phyloP scores from a whole-genome alignment of 2,113 vertebrate species.

The Pelecanus crispus region DNA sequence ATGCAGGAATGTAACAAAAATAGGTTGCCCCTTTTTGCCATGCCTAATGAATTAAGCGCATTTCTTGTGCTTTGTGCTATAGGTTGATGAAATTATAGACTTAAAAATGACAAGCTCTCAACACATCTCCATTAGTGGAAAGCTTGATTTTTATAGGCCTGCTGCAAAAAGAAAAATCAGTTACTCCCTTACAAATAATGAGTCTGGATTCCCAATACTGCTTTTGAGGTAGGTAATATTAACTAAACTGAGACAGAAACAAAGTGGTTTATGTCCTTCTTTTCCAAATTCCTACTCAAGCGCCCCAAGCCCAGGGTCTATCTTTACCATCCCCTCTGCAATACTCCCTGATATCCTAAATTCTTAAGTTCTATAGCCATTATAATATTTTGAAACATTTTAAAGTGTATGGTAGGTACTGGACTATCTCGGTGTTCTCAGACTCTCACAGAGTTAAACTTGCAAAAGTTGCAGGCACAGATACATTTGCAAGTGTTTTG shows the following conservation, averaged over 20 bases:
- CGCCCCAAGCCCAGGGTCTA: too few species aligned
- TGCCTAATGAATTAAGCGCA: neutral
- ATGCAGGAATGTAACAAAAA: neutral
- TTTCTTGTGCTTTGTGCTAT: neutral
- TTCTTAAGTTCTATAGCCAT: neutral
- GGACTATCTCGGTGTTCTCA: neutral
- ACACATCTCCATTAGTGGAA: neutral
- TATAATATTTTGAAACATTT: neutral
- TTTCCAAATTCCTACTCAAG: neutral
- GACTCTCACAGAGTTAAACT: neutral
- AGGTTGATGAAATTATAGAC: neutral
- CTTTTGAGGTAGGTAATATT: neutral
- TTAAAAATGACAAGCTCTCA: neutral
- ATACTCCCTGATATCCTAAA: neutral
- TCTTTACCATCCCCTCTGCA: neutral
- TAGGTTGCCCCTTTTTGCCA: neutral
- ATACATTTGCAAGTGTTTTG: neutral
- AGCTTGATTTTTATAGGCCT: neutral
- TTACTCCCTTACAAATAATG: neutral
- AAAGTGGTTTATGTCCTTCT: neutral
- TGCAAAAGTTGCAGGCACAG: neutral
- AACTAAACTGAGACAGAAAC: neutral
- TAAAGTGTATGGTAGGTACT: neutral
- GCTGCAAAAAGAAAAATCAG: neutral
- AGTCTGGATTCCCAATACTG: neutral